Conservation (phyloP, 1,140 invertebrate species). For the Zaprionus gabonicus region DNA sequence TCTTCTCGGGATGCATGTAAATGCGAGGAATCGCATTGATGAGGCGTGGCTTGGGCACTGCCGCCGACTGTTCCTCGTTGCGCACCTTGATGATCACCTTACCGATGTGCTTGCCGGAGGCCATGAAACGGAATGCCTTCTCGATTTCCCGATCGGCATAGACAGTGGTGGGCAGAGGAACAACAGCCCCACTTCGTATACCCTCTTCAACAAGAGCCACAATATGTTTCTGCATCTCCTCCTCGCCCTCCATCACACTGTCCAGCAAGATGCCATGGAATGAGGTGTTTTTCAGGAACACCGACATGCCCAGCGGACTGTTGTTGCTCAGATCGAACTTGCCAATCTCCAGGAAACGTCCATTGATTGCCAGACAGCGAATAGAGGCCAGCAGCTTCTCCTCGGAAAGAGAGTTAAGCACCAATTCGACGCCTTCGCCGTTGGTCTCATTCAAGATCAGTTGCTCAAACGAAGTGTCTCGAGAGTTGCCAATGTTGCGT, state of each 20-base stretch:
- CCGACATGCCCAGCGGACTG: constrained; percentile 93
- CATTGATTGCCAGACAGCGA: constrained; percentile 94
- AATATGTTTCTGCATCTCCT: constrained; percentile 89
- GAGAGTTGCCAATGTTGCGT: constrained; percentile 95
- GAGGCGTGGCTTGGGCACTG: constrained; percentile 85
- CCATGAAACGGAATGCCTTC: constrained; percentile 97
- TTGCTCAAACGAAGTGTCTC: constrained; percentile 96
- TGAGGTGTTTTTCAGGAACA: constrained; percentile 97
- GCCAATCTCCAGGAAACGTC: constrained; percentile 98
- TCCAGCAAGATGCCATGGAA: constrained; percentile 98
- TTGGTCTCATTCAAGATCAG: constrained; percentile 91
- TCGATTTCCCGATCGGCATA: constrained; percentile 94
- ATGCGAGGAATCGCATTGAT: constrained; percentile 92
- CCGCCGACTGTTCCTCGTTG: constrained; percentile 88
- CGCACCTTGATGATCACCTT: constrained; percentile 96
- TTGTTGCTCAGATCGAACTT: constrained; percentile 98
- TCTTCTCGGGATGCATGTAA: constrained; percentile 94
- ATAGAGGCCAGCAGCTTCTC: constrained; percentile 97
- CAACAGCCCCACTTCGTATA: constrained; percentile 92
- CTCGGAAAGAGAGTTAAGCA: constrained; percentile 96
- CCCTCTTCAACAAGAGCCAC: constrained; percentile 91
- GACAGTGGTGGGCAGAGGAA: constrained; percentile 92
- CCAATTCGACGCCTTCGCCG: constrained; percentile 95
- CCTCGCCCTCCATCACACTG: constrained; percentile 89
- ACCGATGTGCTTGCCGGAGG: constrained; percentile 97